Base-by-base conservation (phyloP, 2,888 invertebrate genomes). In the Antitype chi region DNA sequence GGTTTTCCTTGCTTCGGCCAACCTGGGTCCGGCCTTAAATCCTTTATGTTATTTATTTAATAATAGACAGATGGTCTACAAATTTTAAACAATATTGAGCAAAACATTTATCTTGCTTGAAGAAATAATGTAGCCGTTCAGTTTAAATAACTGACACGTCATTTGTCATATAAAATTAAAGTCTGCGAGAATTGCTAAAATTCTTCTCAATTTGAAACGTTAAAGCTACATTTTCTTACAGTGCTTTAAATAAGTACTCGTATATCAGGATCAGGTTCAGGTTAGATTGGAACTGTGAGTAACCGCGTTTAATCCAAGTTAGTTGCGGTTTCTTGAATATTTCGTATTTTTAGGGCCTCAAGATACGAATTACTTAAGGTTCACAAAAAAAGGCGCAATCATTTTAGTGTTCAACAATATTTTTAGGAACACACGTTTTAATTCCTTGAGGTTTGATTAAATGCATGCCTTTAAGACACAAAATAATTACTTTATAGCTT, bases 81-180 rank as follows among this genome's bases (percentile, higher is more conserved):
- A 38, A 23, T 60, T 49, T 49, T 15, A 38, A n/a, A 64, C 25
- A 74, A 74, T 74, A 49, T 66, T 49, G 1, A 53, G 57, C 20
- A 28, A 63, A 62, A 59, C 52, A 59, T 78, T 57, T 11, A 47
- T 74, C 43, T 57, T 43, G 43, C 25, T 52, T n/a, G 2, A 52
- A 52, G 43, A 25, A 80, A 57, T 66, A 25, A 53, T 47, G 25
- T 43, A 3, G 32, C 9, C 13, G 57, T 25, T 64, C 25, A 25
- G 15, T 57, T 59, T 25, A 73, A 80, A 64, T 72, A 52, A 80
- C 25, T 53, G 81, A 80, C 78, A 53, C 25, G 23, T 74, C 64
- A 74, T 78, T 81, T 53, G 59, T 59, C 53, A n/a, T 11, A 23
- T 52, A 25, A 81, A 80, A 78, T 81, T 13, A 66, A 59, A 25